Evolutionary conservation across 2,797 vertebrate species (phyloP).

Genomic region (Salmo trutta): DNA sequence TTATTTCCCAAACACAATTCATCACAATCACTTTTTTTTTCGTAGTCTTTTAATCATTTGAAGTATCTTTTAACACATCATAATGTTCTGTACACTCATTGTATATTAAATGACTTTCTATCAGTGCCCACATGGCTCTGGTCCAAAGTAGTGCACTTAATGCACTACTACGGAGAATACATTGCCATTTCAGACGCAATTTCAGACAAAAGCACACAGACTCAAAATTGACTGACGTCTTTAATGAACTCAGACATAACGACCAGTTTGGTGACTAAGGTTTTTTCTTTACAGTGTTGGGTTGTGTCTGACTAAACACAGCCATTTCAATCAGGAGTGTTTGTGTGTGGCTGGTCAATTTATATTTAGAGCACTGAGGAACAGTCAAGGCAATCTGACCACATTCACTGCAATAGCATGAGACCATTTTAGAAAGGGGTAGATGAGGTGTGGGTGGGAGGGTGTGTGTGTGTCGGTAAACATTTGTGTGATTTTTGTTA

Average conservation of each 20-base stretch:
- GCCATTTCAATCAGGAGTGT: constrained; percentile 61
- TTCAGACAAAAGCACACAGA: constrained; percentile 41
- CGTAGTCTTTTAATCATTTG: no score
- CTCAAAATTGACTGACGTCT: constrained; percentile 44
- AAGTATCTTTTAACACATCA: no score
- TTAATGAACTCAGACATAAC: constrained; percentile 52
- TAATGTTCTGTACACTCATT: no score
- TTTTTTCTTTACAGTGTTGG: constrained; percentile 53
- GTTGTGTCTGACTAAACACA: constrained; percentile 52
- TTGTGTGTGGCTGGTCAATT: constrained; percentile 56
- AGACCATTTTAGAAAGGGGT: constrained; percentile 12
- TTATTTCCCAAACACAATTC: no score
- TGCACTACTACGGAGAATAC: no score
- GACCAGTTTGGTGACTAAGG: constrained; percentile 52
- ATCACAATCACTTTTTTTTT: no score
- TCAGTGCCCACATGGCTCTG: no score
- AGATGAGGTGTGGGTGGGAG: not conserved
- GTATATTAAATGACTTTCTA: no score
- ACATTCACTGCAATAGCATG: constrained; percentile 35
- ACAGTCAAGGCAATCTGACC: constrained; percentile 27
- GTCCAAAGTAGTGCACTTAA: no score
- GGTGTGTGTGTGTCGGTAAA: no score
- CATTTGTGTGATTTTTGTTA: not conserved
- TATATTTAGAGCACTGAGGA: not conserved
- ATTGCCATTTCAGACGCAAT: constrained; percentile 51